Conservation (phyloP, 1,140 invertebrate genomes). For the Plutomurus gul region DNA sequence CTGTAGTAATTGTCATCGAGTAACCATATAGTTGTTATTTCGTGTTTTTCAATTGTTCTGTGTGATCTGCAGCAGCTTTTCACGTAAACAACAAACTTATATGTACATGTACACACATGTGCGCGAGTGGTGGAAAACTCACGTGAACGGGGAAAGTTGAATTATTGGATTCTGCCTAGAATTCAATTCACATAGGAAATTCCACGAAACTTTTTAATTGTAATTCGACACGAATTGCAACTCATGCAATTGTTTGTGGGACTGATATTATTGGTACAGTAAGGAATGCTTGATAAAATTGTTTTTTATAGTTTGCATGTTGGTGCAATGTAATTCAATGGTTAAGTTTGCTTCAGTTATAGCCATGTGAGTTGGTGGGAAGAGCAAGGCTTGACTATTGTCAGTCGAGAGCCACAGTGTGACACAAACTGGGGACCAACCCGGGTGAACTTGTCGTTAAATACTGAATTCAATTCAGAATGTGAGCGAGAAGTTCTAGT, state of each 20-base stretch:
- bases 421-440: constrained; percentile 48
- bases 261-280: no score
- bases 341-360: no score
- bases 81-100: background rate
- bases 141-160: no score
- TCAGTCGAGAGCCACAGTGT: constrained; percentile 36
- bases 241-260: no score
- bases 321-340: background rate
- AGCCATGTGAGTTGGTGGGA: constrained; percentile 11
- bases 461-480: constrained; percentile 40
- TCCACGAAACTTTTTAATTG: no score
- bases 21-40: no score
- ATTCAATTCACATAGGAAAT: no score
- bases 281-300: background rate
- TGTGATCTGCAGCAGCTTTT: background rate
- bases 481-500: background rate
- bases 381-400: constrained; percentile 28
- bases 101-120: no score
- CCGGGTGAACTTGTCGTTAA: constrained; percentile 46
- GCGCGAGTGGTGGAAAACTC: no score
- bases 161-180: no score
- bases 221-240: no score
- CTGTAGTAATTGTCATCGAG: constrained; percentile 1
- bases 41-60: no score
- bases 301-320: background rate